Evolutionary conservation across 2,888 invertebrate species (phyloP).

Genomic region (Mythimna lalbum): DNA sequence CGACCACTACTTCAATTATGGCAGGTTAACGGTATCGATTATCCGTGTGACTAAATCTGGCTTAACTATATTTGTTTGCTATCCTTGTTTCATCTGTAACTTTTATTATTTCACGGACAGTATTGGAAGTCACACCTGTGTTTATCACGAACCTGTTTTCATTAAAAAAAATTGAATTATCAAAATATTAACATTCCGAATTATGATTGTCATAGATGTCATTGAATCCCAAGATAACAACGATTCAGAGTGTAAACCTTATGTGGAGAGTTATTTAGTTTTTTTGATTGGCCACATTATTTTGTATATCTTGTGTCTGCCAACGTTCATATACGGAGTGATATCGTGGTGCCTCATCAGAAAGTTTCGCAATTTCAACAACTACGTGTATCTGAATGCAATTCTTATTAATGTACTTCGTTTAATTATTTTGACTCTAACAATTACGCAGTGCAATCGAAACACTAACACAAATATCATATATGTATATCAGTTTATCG

Average conservation of each 20-base stretch:
- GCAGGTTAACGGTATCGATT: conserved; percentile 26
- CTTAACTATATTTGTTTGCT: conserved; percentile 16
- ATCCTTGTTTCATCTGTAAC: conserved; percentile 4
- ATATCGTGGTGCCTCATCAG: conserved; percentile 40
- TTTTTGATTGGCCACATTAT: conserved; percentile 13
- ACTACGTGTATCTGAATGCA: conserved; percentile 44
- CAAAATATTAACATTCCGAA: neutral
- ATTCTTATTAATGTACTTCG: conserved; percentile 31
- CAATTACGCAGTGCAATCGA: neutral
- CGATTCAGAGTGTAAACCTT: conserved; percentile 1
- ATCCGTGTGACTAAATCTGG: conserved; percentile 22
- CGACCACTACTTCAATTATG: conserved; percentile 29
- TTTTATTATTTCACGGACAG: conserved; percentile 8
- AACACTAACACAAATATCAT: neutral
- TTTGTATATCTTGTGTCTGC: neutral
- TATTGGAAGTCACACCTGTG: neutral
- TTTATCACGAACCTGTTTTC: neutral
- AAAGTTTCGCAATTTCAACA: conserved; percentile 48
- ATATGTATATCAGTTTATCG: conserved; percentile 1
- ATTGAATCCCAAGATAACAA: neutral
- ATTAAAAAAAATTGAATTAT: neutral
- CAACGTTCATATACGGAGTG: conserved; percentile 37
- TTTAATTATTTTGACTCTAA: conserved; percentile 10
- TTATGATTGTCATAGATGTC: neutral
- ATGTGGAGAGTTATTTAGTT: neutral